Base-by-base conservation (phyloP, 2,888 invertebrate genomes). In the Pyrrhosoma nymphula region DNA sequence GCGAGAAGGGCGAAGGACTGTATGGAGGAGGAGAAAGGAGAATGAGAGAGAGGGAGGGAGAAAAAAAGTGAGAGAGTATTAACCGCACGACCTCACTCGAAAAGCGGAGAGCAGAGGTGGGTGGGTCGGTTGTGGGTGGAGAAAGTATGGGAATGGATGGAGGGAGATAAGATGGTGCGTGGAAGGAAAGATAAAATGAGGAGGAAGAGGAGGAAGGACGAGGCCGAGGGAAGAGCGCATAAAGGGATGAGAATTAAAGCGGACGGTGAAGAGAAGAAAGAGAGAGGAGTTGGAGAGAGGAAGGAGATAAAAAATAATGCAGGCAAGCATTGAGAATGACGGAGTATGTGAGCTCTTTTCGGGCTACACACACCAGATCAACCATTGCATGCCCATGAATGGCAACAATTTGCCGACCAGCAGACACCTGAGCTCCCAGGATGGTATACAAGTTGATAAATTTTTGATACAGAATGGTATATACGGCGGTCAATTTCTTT, bases 51-150 rank as follows among this genome's bases (percentile, higher is more conserved):
- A n/a, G 18, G 35, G n/a, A n/a, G n/a, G n/a, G n/a, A n/a, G n/a
- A n/a, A n/a, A n/a, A n/a, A n/a, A n/a, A n/a, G n/a, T n/a, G 82
- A n/a, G 89, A 56, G 89, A 55, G 93, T 93, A 93, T 93, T 93
- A 93, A 93, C 93, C 93, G 93, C 93, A 93, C 93, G 93, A 93
- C 93, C 93, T 69, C 69, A 69, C 69, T 75, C 47, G 93, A 93
- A 93, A 82, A 93, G 93, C 56, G 90, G 69, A 63, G 69, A 69
- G 93, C 26, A 16, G 69, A 69, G 93, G 39, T 12, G 69, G 69
- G 35, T 20, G 55, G 35, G 18, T 47, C 10, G 56, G 47, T 4
- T 8, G 47, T 47, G 63, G 91, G 26, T 47, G 47, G 93, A 47
- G 75, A 63, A 69, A 75, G 39, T 69, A 39, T 69, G 69, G 47